Evolutionary conservation across 2,888 invertebrate species (phyloP), one percentile per base, ranked within the genome.

Genomic region (Tetropium fuscum): DNA sequence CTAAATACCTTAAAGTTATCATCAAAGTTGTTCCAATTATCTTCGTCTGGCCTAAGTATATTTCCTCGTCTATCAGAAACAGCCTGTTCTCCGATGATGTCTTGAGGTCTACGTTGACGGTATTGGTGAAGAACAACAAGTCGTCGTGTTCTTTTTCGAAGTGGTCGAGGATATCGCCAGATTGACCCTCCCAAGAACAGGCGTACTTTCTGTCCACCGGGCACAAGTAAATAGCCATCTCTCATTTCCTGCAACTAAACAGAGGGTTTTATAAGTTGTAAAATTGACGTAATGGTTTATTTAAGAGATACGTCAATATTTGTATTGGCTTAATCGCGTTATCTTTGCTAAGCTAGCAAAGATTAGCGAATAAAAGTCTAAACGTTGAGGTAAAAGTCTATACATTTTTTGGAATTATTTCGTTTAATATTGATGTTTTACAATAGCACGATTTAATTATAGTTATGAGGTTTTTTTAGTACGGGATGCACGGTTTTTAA

Each of bases 181-280:
- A 65, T 16, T 58, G 48, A 15, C 77, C 77, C 66, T 73, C 72
- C 77, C 77, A 77, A 0, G 72, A 70, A 43, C 77, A 77, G 10
- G 68, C 63, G 48, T 74, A 68, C 45, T 73, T 73, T 63, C 69
- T 72, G 48, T 76, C 74, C 10, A 73, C 47, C 8, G 77, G 77
- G 58, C 77, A 77, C n/a, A 71, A 55, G 51, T 74, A 75, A 43
- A 72, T 64, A 44, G 66, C 41, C 72, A 72, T 70, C 7, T 19
- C 51, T 56, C 44, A 25, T 44, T 27, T 7, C 18, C 44, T 44
- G 40, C 22, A 11, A 15, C 2, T 3, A 43, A 32, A 44, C 4
- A 27, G n/a, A n/a, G n/a, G n/a, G n/a, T n/a, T n/a, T n/a, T n/a
- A n/a, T n/a, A n/a, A n/a, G n/a, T 7, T 8, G 13, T 15, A n/a